phyloP scores from a whole-genome alignment of 2,113 vertebrate species.

The Rhinopithecus roxellana region DNA sequence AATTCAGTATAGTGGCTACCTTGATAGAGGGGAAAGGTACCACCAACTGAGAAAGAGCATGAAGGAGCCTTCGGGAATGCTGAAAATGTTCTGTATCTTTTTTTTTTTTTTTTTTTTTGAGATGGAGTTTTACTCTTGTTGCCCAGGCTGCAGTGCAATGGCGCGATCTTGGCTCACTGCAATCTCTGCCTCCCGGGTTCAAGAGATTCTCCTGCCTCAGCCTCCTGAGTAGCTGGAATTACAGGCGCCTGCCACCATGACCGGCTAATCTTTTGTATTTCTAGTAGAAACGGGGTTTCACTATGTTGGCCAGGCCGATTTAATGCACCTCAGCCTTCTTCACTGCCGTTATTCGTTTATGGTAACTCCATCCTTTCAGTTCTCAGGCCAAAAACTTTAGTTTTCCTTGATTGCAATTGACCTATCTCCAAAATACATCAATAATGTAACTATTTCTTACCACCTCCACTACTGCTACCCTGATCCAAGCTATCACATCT shows the following conservation, averaged over 20 bases:
- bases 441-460: background rate
- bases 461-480: background rate
- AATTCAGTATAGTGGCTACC: background rate
- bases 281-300: no score
- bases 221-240: no score
- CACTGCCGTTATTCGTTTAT: background rate
- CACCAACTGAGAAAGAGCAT: background rate
- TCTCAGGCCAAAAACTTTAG: constrained; percentile 19
- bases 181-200: no score
- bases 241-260: no score
- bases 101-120: no score
- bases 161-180: no score
- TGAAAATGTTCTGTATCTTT: background rate
- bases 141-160: no score
- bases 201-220: no score
- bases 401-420: background rate
- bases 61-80: background rate
- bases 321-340: background rate
- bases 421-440: background rate
- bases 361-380: constrained; percentile 2
- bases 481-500: background rate
- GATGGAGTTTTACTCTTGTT: no score
- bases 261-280: no score
- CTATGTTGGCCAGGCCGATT: background rate
- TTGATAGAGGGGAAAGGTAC: background rate